Evolutionary conservation across 2,888 invertebrate genomes (phyloP).

Genomic region (Clivina fossor): DNA sequence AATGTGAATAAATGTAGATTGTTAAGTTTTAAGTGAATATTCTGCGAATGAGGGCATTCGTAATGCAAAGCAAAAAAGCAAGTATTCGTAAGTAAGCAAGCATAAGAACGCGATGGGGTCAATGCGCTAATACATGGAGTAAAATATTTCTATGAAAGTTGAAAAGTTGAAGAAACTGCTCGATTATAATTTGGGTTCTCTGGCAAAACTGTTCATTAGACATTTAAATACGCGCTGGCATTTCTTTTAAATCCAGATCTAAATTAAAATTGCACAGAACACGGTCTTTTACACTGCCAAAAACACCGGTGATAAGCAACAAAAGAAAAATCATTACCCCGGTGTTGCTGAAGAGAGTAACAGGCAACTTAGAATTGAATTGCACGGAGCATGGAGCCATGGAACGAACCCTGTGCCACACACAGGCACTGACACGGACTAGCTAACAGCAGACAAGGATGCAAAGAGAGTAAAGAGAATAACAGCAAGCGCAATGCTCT

Average conservation of each 20-base stretch:
- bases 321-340: slow-evolving; percentile 33
- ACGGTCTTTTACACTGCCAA: slow-evolving; percentile 32
- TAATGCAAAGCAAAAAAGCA: too few species aligned
- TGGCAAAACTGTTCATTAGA: slow-evolving; percentile 19
- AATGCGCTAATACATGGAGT: too few species aligned
- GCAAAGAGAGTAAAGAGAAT: slow-evolving; percentile 1
- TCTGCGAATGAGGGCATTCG: too few species aligned
- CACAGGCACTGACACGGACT: neutral
- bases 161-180: too few species aligned
- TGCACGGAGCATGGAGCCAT: slow-evolving; percentile 14
- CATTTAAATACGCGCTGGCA: slow-evolving; percentile 24
- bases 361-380: slow-evolving; percentile 21
- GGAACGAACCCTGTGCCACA: neutral
- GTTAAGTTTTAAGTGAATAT: too few species aligned
- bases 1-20: too few species aligned
- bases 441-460: neutral
- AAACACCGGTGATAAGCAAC: slow-evolving; percentile 33
- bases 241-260: slow-evolving; percentile 28
- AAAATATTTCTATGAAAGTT: too few species aligned
- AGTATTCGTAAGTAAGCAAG: too few species aligned
- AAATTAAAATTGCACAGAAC: slow-evolving; percentile 31
- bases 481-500: too few species aligned
- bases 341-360: slow-evolving; percentile 29
- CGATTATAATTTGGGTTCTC: too few species aligned
- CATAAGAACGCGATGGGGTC: too few species aligned